phyloP scores from a whole-genome alignment of 2,113 vertebrate species.

The Menura novaehollandiae region DNA sequence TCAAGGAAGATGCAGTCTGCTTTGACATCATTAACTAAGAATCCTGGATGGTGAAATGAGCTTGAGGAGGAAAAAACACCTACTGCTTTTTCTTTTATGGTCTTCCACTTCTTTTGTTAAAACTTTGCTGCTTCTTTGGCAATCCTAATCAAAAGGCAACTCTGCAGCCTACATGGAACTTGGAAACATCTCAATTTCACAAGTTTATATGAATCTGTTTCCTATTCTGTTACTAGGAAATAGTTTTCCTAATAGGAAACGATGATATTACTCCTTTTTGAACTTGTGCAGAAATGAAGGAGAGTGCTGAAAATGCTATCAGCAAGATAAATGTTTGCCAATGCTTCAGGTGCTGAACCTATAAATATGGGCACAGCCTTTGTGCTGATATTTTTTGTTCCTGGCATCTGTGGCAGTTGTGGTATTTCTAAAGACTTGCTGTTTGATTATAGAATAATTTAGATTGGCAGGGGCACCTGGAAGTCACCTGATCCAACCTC shows the following conservation, averaged over 20 bases:
- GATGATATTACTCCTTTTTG: background rate
- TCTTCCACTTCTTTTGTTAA: background rate
- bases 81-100: background rate
- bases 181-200: background rate
- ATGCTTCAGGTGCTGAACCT: background rate
- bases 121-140: background rate
- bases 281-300: background rate
- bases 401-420: background rate
- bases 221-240: background rate
- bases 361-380: background rate
- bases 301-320: background rate
- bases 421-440: background rate
- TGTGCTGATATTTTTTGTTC: background rate
- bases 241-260: background rate
- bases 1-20: background rate
- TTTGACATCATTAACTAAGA: background rate
- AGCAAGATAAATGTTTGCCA: background rate
- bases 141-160: background rate
- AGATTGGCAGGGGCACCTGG: background rate
- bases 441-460: background rate
- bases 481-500: background rate
- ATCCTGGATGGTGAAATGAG: background rate
- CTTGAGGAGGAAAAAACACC: background rate
- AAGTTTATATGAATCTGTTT: background rate
- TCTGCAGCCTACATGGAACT: background rate